Conservation (phyloP, 2,113 vertebrate species). For the Sisor rabdophorus region DNA sequence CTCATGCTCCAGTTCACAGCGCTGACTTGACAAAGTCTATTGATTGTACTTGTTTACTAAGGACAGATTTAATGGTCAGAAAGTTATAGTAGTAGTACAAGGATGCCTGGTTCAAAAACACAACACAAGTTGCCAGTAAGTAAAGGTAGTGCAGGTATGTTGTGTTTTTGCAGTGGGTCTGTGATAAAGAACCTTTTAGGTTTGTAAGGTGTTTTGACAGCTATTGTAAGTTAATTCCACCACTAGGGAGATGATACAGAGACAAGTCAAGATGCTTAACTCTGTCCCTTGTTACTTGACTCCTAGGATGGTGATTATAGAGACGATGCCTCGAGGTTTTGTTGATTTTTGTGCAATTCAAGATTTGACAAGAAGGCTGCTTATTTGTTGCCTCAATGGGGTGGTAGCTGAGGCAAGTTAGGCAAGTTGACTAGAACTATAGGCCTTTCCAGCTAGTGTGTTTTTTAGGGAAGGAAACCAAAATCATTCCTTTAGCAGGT, state of each 20-base stretch:
- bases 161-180: neutral
- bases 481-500: neutral
- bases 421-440: too few species aligned
- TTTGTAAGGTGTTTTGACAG: neutral
- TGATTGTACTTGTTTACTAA: neutral
- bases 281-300: neutral
- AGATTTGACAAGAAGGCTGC: neutral
- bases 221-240: neutral
- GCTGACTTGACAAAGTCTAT: slow-evolving; percentile 3
- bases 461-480: neutral
- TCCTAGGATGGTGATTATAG: neutral
- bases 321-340: neutral
- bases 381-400: neutral
- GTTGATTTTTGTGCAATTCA: neutral
- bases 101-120: neutral
- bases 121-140: neutral
- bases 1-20: neutral
- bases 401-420: too few species aligned
- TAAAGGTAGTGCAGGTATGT: neutral
- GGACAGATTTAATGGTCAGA: neutral
- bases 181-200: neutral
- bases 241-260: neutral
- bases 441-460: too few species aligned
- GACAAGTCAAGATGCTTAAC: neutral
- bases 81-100: neutral